phyloP scores from a whole-genome alignment of 1,140 invertebrate species.

The Meloidogyne floridensis region DNA sequence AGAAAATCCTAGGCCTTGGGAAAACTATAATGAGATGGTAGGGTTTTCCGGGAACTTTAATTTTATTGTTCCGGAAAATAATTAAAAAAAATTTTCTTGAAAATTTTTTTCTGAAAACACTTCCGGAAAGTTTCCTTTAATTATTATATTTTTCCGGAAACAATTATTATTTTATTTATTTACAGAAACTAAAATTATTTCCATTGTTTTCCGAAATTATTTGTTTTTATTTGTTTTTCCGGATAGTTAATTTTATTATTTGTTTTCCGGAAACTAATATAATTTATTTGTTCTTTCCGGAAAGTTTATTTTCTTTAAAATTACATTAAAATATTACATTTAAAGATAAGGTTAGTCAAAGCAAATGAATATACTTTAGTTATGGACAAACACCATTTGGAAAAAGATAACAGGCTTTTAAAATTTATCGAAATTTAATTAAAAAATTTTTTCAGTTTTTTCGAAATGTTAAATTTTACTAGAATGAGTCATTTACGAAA shows the following conservation, averaged over 20 bases:
- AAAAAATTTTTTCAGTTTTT: conserved; percentile 34
- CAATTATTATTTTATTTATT: no score
- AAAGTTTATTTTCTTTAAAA: not conserved
- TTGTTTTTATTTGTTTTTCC: not conserved
- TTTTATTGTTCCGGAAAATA: no score
- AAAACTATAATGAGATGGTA: conserved; percentile 45
- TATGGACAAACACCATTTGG: conserved; percentile 47
- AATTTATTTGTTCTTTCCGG: no score
- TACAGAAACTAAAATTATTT: no score
- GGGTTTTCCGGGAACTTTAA: not conserved
- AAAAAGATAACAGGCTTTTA: conserved; percentile 22
- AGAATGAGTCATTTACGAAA: conserved; percentile 44
- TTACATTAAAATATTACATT: not conserved
- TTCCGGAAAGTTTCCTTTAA: no score
- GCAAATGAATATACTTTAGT: conserved; percentile 42
- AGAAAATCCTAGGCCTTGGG: conserved; percentile 43
- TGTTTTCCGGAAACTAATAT: no score
- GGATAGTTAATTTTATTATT: no score
- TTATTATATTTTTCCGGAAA: no score
- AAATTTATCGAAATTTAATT: not conserved
- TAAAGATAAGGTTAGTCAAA: not conserved
- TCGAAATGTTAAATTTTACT: conserved; percentile 33
- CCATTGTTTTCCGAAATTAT: no score
- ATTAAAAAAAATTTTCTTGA: no score
- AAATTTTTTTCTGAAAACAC: no score